These are phyloP conservation scores for Melolontha melolontha DNA, from an alignment of 2,888 invertebrate species.

Conservation along the genomic window DNA sequence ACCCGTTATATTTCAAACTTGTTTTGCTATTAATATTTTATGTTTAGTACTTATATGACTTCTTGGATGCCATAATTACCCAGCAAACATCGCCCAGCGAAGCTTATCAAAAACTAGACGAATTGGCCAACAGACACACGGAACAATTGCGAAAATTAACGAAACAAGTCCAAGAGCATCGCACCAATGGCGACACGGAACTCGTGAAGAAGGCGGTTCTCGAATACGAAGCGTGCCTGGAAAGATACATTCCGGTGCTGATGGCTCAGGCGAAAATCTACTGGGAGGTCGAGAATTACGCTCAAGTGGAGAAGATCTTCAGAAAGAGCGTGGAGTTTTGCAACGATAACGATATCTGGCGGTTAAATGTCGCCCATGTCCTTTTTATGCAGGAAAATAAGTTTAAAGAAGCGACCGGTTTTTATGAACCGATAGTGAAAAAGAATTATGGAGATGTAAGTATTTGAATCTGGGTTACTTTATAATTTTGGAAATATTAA, in stretches of 20 bases:
- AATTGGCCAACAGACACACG: conserved; percentile 90
- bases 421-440: conserved; percentile 97
- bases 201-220: conserved; percentile 90
- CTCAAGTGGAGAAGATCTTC: conserved; percentile 96
- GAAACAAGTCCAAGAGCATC: conserved; percentile 93
- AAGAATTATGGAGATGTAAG: conserved; percentile 89
- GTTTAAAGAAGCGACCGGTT: conserved; percentile 97
- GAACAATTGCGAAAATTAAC: conserved; percentile 91
- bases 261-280: conserved; percentile 99
- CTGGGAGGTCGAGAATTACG: conserved; percentile 97
- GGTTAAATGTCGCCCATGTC: conserved; percentile 97
- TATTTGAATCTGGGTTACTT: conserved; percentile 5
- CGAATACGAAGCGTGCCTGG: conserved; percentile 91
- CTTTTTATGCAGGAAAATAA: conserved; percentile 99
- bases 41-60: conserved; percentile 88
- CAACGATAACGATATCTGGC: conserved; percentile 97
- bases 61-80: conserved; percentile 95
- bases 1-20: conserved; percentile 2
- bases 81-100: conserved; percentile 97
- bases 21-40: conserved; percentile 12
- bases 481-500: conserved; percentile 10
- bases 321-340: conserved; percentile 98
- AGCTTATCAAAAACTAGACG: conserved; percentile 95
- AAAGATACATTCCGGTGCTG: conserved; percentile 95
- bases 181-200: conserved; percentile 89